Percentiles rank a stretch among this genome's conserved stretches.
Evolutionary conservation across 2,888 invertebrate genomes (phyloP).

Genomic region (Melinaea marsaeus): DNA sequence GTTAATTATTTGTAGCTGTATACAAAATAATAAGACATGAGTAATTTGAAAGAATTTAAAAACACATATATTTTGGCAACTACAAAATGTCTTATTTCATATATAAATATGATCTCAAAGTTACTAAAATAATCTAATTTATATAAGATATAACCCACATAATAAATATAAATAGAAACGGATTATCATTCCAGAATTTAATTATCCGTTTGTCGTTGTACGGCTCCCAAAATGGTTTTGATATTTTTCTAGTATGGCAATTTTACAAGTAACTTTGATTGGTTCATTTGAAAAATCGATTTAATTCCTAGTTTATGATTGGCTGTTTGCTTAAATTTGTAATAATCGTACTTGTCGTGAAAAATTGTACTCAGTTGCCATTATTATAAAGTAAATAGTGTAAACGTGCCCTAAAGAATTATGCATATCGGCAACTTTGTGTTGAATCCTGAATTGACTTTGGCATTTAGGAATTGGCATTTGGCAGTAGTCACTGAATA

Average conservation of each 20-base stretch:
- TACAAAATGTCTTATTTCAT: too few relatives aligned
- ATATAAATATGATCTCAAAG: too few relatives aligned
- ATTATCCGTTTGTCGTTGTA: too few relatives aligned
- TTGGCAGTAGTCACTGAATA: slow-evolving; percentile 10
- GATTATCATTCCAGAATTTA: too few relatives aligned
- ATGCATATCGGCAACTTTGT: not conserved
- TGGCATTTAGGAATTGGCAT: not conserved
- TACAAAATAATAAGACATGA: too few relatives aligned
- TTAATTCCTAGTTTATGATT: slow-evolving; percentile 9
- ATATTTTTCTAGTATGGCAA: not conserved
- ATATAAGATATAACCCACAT: too few relatives aligned
- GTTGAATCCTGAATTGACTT: slow-evolving; percentile 5
- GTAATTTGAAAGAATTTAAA: too few relatives aligned
- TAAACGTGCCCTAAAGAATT: slow-evolving; percentile 5
- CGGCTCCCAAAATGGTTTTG: not conserved
- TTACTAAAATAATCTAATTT: too few relatives aligned
- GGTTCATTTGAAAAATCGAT: slow-evolving; percentile 6
- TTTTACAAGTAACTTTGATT: not conserved
- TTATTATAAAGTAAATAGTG: not conserved
- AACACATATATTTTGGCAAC: too few relatives aligned
- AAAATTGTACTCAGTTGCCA: not conserved
- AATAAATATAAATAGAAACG: too few relatives aligned
- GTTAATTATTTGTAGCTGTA: too few relatives aligned
- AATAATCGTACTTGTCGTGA: not conserved
- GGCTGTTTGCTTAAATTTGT: slow-evolving; percentile 17